phyloP scores from a whole-genome alignment of 1,140 invertebrate species.

The Lepidotrigona ventralis region DNA sequence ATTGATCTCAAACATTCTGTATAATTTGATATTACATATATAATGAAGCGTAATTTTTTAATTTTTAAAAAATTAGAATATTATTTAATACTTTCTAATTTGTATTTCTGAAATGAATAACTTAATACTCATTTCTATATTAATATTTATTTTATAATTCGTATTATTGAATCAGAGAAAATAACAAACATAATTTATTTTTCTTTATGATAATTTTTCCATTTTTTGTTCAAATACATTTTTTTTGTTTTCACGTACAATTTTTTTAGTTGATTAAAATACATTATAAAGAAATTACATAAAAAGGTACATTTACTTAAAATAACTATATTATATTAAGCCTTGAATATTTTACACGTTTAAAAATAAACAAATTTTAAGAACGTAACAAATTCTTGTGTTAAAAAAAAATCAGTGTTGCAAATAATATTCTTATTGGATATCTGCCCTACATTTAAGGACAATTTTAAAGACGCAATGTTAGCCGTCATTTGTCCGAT shows the following conservation, averaged over 20 bases:
- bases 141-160: neutral
- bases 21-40: neutral
- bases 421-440: neutral
- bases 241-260: neutral
- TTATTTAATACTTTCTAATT: no score
- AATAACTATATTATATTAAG: neutral
- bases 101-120: no score
- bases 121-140: no score
- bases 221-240: neutral
- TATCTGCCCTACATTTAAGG: neutral
- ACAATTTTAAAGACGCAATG: constrained; percentile 11
- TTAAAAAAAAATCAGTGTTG: neutral
- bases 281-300: neutral
- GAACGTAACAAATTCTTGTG: neutral
- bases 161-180: neutral
- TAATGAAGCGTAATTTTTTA: no score
- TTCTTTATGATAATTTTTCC: neutral
- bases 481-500: constrained; percentile 16
- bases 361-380: neutral
- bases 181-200: neutral
- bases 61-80: no score
- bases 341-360: neutral
- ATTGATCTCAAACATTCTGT: neutral
- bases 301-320: neutral
- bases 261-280: neutral